Conservation (phyloP, 2,113 vertebrate species). For the Actinemys pallida region DNA sequence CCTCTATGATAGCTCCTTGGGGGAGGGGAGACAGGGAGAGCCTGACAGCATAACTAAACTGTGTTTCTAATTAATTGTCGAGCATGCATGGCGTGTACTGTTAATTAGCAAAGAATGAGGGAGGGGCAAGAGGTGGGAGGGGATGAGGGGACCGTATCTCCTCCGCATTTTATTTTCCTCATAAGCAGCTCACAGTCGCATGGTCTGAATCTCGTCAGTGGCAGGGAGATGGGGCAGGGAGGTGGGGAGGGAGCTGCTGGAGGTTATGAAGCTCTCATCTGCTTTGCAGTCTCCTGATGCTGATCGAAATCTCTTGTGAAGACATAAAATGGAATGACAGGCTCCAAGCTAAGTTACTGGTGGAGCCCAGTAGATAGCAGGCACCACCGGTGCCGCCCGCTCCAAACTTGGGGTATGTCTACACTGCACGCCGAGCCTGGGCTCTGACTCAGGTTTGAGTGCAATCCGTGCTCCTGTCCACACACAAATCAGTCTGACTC, state of each 20-base stretch:
- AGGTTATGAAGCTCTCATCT: slow-evolving; percentile 31
- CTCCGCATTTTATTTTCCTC: slow-evolving; percentile 41
- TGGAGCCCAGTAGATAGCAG: background rate
- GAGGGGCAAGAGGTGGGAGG: slow-evolving; percentile 31
- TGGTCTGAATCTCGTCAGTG: background rate
- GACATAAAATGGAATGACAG: background rate
- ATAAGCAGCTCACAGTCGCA: slow-evolving; percentile 19
- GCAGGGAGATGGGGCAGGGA: background rate
- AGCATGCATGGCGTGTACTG: background rate
- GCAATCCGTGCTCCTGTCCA: background rate
- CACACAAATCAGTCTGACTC: background rate
- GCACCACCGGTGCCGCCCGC: background rate
- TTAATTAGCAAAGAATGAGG: slow-evolving; percentile 62
- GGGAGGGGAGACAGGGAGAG: slow-evolving; percentile 32
- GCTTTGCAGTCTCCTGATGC: background rate
- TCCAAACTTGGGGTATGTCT: background rate
- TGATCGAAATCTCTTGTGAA: background rate
- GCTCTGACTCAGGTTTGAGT: background rate
- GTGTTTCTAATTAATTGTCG: slow-evolving; percentile 48
- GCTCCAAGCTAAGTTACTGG: background rate
- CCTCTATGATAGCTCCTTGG: slow-evolving; percentile 1
- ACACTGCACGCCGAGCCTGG: too few species aligned
- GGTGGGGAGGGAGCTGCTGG: background rate
- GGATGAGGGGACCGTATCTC: slow-evolving; percentile 10
- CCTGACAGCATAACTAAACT: slow-evolving; percentile 33